Conservation (phyloP, 2,797 vertebrate species). For the Pygocentrus nattereri region DNA sequence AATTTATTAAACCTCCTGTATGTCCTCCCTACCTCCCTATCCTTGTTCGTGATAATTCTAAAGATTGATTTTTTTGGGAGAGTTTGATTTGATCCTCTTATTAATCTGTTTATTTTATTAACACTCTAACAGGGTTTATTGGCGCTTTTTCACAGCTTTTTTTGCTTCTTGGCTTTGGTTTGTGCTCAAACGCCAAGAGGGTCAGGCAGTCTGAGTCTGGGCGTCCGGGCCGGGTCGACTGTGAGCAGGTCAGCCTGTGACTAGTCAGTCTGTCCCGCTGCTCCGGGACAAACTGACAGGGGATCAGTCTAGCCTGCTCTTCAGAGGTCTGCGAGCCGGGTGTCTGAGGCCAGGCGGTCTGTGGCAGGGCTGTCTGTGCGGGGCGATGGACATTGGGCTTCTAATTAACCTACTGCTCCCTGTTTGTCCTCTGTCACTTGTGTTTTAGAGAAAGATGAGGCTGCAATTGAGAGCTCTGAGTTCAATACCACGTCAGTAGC, state of each 20-base stretch:
- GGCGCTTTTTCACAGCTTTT: slow-evolving; percentile 83
- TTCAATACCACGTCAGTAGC: slow-evolving; percentile 99
- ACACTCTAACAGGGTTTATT: slow-evolving; percentile 89
- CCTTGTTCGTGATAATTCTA: slow-evolving; percentile 41
- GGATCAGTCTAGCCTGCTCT: slow-evolving; percentile 34
- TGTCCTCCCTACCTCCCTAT: neutral
- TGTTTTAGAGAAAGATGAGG: slow-evolving; percentile 99
- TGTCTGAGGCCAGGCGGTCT: slow-evolving; percentile 51
- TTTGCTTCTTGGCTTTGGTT: slow-evolving; percentile 87
- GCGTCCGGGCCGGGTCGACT: slow-evolving; percentile 46
- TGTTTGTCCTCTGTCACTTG: slow-evolving; percentile 99
- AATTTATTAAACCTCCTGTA: slow-evolving; percentile 7
- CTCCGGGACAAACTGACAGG: slow-evolving; percentile 19
- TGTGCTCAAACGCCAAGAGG: slow-evolving; percentile 87
- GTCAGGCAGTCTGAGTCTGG: slow-evolving; percentile 77
- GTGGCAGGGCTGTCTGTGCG: slow-evolving; percentile 61
- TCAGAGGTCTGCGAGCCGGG: slow-evolving; percentile 33
- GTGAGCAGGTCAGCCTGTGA: slow-evolving; percentile 29
- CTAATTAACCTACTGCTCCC: slow-evolving; percentile 99
- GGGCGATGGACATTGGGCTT: slow-evolving; percentile 91
- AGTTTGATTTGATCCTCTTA: slow-evolving; percentile 52
- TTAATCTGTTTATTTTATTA: slow-evolving; percentile 73
- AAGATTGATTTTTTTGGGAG: slow-evolving; percentile 48
- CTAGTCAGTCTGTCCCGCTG: slow-evolving; percentile 20
- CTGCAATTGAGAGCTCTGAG: slow-evolving; percentile 99